These are phyloP conservation scores for Lasioglossum lativentre DNA, from an alignment of 2,888 invertebrate species.

Conservation along the genomic window DNA sequence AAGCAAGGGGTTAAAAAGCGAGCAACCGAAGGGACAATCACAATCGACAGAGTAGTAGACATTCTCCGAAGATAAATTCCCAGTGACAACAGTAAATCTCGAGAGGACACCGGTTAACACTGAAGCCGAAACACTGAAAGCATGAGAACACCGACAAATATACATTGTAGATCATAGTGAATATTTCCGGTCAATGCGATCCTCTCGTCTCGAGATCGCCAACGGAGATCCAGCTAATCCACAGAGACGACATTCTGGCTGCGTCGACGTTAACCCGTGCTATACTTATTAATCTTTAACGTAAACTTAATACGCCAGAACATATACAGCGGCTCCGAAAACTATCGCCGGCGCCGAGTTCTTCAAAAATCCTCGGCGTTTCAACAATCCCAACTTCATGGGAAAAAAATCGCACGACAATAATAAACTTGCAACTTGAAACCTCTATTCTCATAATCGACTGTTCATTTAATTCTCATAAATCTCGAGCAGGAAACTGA, in stretches of 20 bases:
- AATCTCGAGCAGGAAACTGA: no score
- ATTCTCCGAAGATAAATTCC: neutral
- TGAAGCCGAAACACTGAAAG: slow-evolving; percentile 37
- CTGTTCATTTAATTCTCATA: no score
- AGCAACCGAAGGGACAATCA: neutral
- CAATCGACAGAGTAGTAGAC: neutral
- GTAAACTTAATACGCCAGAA: neutral
- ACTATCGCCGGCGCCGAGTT: neutral
- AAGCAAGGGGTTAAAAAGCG: neutral
- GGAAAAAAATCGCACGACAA: no score
- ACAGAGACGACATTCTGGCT: slow-evolving; percentile 9
- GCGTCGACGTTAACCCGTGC: slow-evolving; percentile 28
- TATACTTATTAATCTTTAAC: slow-evolving; percentile 8
- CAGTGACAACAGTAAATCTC: neutral
- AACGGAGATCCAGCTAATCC: slow-evolving; percentile 47
- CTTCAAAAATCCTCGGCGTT: no score
- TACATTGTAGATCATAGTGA: neutral
- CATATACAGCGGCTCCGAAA: neutral
- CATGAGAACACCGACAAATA: slow-evolving; percentile 12
- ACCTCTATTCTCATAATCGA: no score
- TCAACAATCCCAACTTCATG: no score
- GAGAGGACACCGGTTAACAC: neutral
- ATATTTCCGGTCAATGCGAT: neutral
- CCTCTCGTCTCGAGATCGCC: neutral
- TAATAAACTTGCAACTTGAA: no score